Base-by-base conservation (phyloP, 64 coral and sea anemone species). In the Dendrophyllia cribrosa region DNA sequence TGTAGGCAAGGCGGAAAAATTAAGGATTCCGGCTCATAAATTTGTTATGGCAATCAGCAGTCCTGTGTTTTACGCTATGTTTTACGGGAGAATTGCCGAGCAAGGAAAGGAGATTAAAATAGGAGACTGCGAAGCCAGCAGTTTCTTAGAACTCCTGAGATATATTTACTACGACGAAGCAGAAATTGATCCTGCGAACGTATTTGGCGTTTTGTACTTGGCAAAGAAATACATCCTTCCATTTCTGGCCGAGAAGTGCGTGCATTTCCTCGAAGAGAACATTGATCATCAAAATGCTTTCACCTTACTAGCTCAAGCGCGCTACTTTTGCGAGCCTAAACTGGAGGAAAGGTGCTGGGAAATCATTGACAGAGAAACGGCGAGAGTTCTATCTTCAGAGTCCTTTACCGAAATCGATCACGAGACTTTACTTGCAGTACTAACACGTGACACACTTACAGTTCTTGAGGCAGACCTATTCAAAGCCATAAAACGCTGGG, bases 161-260 rank as follows among this genome's bases (percentile, higher is more conserved):
- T 97, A 92, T 59, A 78, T 87, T 43, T 92, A 97, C 76, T 94
- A 76, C 73, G 95, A 97, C 77, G 82, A 97, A 75, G 95, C 74
- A 58, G 83, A 74, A 51, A 94, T 94, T 19, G 90, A 97, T 43
- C 88, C 86, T 25, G 82, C 64, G 1, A 94, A 97, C 13, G 95
- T 97, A 0, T 83, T 97, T 72, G 95, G 92, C 23, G 83, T 94
- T 75, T 87, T 97, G 19, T 97, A 97, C 70, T 61, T 97, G 25
- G 92, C 95, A 12, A 97, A 97, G 88, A 97, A 97, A 76, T 97
- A 97, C 61, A 94, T 97, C 66, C 53, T 94, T 52, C 95, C 95
- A 24, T 97, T 94, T 60, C 83, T 97, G 45, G 95, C 95, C 1
- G 82, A 94, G 25, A 97, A 75, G 10, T 97, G 95, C 75, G 82